Base-by-base conservation (phyloP, 2,113 vertebrate genomes). In the Sisor rabdophorus region DNA sequence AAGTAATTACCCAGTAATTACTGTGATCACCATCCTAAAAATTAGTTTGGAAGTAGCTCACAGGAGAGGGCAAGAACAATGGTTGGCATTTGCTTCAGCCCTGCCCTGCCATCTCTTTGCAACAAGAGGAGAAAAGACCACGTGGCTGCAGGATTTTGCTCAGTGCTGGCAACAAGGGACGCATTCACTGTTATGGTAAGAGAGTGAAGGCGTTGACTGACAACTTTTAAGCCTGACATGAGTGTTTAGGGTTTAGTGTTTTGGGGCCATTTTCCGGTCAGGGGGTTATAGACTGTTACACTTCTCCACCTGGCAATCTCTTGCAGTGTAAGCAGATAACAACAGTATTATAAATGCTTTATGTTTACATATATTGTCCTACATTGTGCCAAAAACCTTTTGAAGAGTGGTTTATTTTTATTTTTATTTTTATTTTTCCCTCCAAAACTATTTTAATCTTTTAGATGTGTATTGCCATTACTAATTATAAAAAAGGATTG, bases 1-100 rank as follows among this genome's bases (percentile, higher is more conserved):
- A 90, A 80, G 88, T 87, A 91, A 90, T 91, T 91, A 92, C 90
- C 89, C 86, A 75, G 81, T 87, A 81, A 84, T 88, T 87, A 88
- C 81, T 81, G 85, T 80, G 87, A 82, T 89, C 84, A 36, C 85
- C 88, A 79, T 88, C 75, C 88, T 50, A 78, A 88, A 86, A 82
- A 91, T 87, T 86, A 89, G 87, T 87, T 82, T 86, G 78, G 79
- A 82, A 75, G 59, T 72, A 20, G 55, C 54, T 58, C 69, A 71
- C 74, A 75, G 65, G 55, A 64, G 76, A 77, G 79, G 75, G 63
- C 67, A 63, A 78, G 73, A 79, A 81, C 79, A 81, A 86, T 74
- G 61, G 76, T 0, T 60, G 56, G 52, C 61, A 76, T 73, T 73
- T 50, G 73, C 74, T 75, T 44, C 53, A 60, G n/a, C 75, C 1